phyloP scores from a whole-genome alignment of 2,888 invertebrate species.

The Cantharis rufa region DNA sequence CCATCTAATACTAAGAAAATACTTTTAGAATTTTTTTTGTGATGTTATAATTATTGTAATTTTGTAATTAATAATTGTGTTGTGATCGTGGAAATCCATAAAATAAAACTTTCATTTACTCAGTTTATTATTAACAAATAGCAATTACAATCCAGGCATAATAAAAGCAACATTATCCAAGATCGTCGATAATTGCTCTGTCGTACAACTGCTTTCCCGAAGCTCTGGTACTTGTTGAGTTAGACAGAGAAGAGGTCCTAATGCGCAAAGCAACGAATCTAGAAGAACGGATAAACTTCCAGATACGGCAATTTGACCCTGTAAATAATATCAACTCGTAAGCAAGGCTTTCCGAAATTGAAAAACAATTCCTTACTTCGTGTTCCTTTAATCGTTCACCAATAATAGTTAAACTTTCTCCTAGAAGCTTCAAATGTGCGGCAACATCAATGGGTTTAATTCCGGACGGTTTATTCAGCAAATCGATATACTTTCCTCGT shows the following conservation, averaged over 20 bases:
- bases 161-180: constrained; percentile 95
- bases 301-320: constrained; percentile 94
- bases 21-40: background rate
- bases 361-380: constrained; percentile 62
- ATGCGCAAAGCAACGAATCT: constrained; percentile 89
- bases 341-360: background rate
- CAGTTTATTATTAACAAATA: background rate
- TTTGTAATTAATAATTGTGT: background rate
- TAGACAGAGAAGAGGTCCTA: constrained; percentile 86
- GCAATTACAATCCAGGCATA: constrained; percentile 75
- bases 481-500: constrained; percentile 45
- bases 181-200: constrained; percentile 61
- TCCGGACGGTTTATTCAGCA: constrained; percentile 67
- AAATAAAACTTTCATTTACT: background rate
- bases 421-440: constrained; percentile 87
- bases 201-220: constrained; percentile 65
- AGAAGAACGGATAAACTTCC: constrained; percentile 91
- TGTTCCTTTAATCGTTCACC: constrained; percentile 92
- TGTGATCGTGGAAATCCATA: background rate
- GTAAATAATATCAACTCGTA: constrained; percentile 39
- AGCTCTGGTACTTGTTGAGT: constrained; percentile 82
- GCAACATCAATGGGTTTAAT: constrained; percentile 88
- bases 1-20: background rate
- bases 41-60: background rate
- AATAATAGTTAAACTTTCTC: constrained; percentile 91